Evolutionary conservation across 1,140 invertebrate species (phyloP).

Genomic region (Colletes latitarsis): DNA sequence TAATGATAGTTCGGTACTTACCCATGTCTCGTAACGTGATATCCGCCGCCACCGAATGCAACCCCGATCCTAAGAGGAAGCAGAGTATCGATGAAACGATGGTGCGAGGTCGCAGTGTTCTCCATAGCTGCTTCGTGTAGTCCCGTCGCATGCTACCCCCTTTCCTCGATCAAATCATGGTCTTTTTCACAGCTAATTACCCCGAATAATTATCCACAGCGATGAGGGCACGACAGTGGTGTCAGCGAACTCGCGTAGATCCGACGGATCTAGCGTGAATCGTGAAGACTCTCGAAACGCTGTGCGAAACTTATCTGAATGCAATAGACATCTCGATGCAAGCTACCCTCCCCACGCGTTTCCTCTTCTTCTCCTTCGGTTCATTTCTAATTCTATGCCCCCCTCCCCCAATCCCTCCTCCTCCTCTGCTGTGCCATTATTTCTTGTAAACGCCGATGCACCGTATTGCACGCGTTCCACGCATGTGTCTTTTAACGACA

Average conservation of each 20-base stretch:
- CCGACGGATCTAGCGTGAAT: background rate
- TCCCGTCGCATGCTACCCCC: slow-evolving; percentile 45
- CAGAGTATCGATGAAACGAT: slow-evolving; percentile 19
- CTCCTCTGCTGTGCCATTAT: slow-evolving; percentile 2
- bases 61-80: background rate
- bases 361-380: slow-evolving; percentile 25
- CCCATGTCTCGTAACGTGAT: slow-evolving; percentile 32
- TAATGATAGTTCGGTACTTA: background rate
- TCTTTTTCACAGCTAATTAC: slow-evolving; percentile 19
- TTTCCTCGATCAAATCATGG: slow-evolving; percentile 54
- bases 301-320: slow-evolving; percentile 20
- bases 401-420: too few relatives aligned
- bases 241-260: background rate
- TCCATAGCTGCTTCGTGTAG: slow-evolving; percentile 48
- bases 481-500: slow-evolving; percentile 61
- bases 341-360: background rate
- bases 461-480: slow-evolving; percentile 36
- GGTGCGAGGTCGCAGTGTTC: slow-evolving; percentile 37
- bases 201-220: background rate
- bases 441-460: slow-evolving; percentile 26
- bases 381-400: slow-evolving; percentile 9
- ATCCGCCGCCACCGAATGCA: background rate
- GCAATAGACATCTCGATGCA: slow-evolving; percentile 5
- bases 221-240: background rate
- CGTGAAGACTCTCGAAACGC: background rate